These are phyloP conservation scores for Aleiodes sp. DNA, from an alignment of 1,140 invertebrate genomes.

Conservation along the genomic window DNA sequence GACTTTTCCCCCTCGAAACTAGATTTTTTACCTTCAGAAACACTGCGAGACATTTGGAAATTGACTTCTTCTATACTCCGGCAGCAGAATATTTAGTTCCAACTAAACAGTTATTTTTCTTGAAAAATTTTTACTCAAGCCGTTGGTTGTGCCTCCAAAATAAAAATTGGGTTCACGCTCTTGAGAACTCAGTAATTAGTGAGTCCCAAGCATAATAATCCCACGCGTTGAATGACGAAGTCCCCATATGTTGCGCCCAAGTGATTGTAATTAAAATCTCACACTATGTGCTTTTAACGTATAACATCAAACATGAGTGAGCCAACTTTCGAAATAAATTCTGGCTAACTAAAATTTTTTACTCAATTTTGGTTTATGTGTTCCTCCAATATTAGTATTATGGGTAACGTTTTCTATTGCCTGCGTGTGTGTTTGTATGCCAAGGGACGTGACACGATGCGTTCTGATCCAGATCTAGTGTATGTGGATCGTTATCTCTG, in stretches of 20 bases:
- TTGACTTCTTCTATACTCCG: too few species aligned
- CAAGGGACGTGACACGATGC: slow-evolving; percentile 46
- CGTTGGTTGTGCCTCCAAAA: too few species aligned
- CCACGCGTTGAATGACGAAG: slow-evolving; percentile 43
- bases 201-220: slow-evolving; percentile 51
- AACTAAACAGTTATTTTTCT: too few species aligned
- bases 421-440: slow-evolving; percentile 39
- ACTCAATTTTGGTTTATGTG: background rate
- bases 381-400: slow-evolving; percentile 14
- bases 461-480: slow-evolving; percentile 55
- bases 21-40: too few species aligned
- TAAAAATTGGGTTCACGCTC: slow-evolving; percentile 56
- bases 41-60: too few species aligned
- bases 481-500: slow-evolving; percentile 55
- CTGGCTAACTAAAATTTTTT: background rate
- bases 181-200: slow-evolving; percentile 55
- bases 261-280: slow-evolving; percentile 52
- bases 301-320: slow-evolving; percentile 26
- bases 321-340: slow-evolving; percentile 34
- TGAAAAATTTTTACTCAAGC: too few species aligned
- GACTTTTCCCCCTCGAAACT: too few species aligned
- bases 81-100: too few species aligned
- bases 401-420: too few species aligned
- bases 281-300: slow-evolving; percentile 32
- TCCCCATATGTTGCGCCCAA: slow-evolving; percentile 47